Base-by-base conservation (phyloP, 2,888 invertebrate genomes). In the Drosophila falleni region DNA sequence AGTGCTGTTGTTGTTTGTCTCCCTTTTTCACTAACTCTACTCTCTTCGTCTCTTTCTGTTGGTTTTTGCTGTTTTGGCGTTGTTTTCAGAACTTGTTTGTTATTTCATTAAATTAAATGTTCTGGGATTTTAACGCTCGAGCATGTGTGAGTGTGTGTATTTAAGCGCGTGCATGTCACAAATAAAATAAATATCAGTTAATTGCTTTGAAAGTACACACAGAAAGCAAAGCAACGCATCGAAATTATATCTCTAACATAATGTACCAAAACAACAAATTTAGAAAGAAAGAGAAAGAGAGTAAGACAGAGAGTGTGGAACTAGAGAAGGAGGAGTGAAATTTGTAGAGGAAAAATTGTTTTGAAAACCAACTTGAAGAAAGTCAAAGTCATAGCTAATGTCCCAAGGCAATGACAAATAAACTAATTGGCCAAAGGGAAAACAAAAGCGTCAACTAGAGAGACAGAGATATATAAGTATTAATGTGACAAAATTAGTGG, bases 31-130 rank as follows among this genome's bases (percentile, higher is more conserved):
- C 69, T 41, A n/a, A 59, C 29, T 33, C 31, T 19, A 33, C 42
- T 19, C 42, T 31, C 31, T 10, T 37, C 9, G 9, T 39, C 65
- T 60, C 55, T 44, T 67, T 56, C 53, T 53, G 54, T 37, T 66
- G 68, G 47, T 81, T 71, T 68, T 68, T 81, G 80, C 74, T 81
- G 71, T 81, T 87, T 72, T 84, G 79, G 71, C 68, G 72, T 81
- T 80, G 63, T 65, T 89, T 65, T 62, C 60, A 41, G 63, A 55
- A 65, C 71, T 73, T 87, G 89, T 86, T 86, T 89, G 86, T 87
- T 89, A 79, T 86, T 86, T 89, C 75, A 89, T 89, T 87, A 89
- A 86, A 81, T 89, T 84, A 81, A 87, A 89, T 87, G 87, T 53
- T 81, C 74, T 75, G 71, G 71, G 74, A 74, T 72, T 80, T 79